Conservation (phyloP, 2,888 invertebrate genomes). For the Dynastes tityus region DNA sequence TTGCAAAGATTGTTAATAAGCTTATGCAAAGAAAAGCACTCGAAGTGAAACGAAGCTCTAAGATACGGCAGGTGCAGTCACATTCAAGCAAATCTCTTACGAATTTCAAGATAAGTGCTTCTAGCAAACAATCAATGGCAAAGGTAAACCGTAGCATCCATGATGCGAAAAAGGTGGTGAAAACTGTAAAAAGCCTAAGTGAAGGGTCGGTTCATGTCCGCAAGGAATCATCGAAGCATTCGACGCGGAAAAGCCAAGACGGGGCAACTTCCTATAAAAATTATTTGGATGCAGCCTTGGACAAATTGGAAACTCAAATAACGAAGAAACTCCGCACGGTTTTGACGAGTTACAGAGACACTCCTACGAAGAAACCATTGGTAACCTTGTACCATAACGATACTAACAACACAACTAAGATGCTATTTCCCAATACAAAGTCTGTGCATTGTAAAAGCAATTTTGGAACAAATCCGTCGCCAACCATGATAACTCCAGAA, state of each 20-base stretch:
- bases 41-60: background rate
- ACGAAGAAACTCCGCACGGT: conserved; percentile 24
- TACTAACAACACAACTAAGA: background rate
- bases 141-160: background rate
- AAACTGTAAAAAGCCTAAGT: conserved; percentile 30
- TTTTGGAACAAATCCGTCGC: conserved; percentile 11
- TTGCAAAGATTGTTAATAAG: conserved; percentile 1
- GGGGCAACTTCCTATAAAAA: background rate
- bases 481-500: conserved; percentile 15
- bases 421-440: background rate
- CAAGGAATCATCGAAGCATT: background rate
- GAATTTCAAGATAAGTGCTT: background rate
- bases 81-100: conserved; percentile 24
- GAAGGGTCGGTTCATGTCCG: conserved; percentile 31
- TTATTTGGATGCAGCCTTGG: conserved; percentile 10
- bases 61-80: conserved; percentile 11
- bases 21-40: background rate
- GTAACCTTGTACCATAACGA: conserved; percentile 24
- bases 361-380: background rate
- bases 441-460: background rate
- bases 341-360: background rate
- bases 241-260: background rate
- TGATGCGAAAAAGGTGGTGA: background rate
- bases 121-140: background rate
- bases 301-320: conserved; percentile 30